Conservation (phyloP, 1,140 invertebrate species). For the Brachionus angularis region DNA sequence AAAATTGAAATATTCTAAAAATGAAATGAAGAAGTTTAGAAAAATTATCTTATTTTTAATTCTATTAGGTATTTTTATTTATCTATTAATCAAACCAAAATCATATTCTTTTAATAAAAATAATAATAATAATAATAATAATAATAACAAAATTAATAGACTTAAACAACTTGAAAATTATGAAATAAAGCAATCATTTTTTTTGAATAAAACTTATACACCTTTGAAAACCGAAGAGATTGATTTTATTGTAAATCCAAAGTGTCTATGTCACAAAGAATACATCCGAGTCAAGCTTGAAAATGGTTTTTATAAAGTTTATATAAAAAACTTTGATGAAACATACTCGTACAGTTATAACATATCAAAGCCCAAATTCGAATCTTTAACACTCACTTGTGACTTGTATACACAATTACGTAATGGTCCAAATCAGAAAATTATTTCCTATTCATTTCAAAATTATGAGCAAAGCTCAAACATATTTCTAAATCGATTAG, state of each 20-base stretch:
- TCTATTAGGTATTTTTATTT: no score
- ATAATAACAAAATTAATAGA: no score
- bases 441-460: conserved; percentile 12
- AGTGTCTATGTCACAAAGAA: background rate
- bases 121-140: no score
- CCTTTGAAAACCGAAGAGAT: background rate
- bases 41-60: no score
- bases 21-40: no score
- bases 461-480: background rate
- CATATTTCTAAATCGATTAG: background rate
- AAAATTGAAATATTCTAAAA: no score
- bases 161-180: no score
- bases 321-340: background rate
- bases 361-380: conserved; percentile 4
- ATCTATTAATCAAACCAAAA: no score
- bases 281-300: background rate
- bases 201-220: background rate
- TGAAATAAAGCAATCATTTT: background rate
- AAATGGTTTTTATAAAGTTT: background rate
- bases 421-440: conserved; percentile 27
- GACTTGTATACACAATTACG: conserved; percentile 21
- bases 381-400: conserved; percentile 17
- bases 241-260: conserved; percentile 2
- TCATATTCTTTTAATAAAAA: no score
- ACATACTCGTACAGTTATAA: background rate